Evolutionary conservation across 2,113 vertebrate genomes (phyloP), one percentile per base, ranked within the genome.

Genomic region (Gymnarchus niloticus): DNA sequence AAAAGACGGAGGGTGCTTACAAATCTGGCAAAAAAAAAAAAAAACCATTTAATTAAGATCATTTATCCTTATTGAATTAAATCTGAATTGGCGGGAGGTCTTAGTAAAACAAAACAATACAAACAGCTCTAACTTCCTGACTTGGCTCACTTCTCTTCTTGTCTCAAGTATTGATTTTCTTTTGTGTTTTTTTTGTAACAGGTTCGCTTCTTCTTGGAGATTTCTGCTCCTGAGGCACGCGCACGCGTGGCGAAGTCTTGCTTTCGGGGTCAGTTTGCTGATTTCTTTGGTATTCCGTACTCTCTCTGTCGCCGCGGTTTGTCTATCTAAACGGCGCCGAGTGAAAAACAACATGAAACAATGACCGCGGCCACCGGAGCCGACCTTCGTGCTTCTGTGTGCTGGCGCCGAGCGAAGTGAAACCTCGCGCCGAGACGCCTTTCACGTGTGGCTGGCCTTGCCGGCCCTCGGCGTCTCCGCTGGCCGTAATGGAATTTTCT

Each of bases 221-320:
- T 88, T 65, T 87, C 87, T 87, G 77, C 83, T 87, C 86, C 90
- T 85, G 89, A 88, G 92, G 28, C 28, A 91, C 89, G 84, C 90
- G 92, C 91, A 89, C 88, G 88, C 84, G 88, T 87, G 49, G 88
- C 88, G 88, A 89, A 28, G n/a, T 91, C 87, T 89, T 90, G 85
- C 91, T 92, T 89, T 86, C 49, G 90, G 92, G 93, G 94, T 94
- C 81, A 91, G 93, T 91, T 83, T 87, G 57, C 83, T 84, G 89
- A 91, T 89, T 85, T 56, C 54, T 56, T 90, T 21, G 49, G 7
- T 6, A 3, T 54, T 33, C 28, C 23, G 7, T 57, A 23, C 0
- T 33, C 9, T 28, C 19, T 21, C 6, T 37, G 48, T 6, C 54
- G 10, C 14, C 54, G 48, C 6, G 21, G 4, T 33, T 56, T 37